Evolutionary conservation across 1,140 invertebrate genomes (phyloP).

Genomic region (Adelges cooleyi): DNA sequence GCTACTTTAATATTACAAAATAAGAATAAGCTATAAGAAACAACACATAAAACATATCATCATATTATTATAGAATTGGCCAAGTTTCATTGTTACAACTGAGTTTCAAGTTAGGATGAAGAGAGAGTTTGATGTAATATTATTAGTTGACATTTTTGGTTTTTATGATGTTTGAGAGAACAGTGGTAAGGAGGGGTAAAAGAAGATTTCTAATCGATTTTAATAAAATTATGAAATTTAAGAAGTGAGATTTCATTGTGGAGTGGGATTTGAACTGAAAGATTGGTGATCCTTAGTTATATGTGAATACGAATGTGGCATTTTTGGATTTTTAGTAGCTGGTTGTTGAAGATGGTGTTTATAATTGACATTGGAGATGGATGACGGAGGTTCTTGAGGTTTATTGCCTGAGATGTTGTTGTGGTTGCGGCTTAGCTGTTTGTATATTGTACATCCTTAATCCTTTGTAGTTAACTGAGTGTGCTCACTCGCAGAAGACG

Average conservation of each 20-base stretch:
- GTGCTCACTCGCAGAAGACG: not conserved
- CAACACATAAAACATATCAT: too few species aligned
- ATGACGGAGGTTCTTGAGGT: not conserved
- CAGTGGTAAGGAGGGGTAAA: not conserved
- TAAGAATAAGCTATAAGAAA: too few species aligned
- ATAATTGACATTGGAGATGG: not conserved
- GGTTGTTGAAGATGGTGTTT: not conserved
- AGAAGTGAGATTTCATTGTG: not conserved
- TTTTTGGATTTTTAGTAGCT: not conserved
- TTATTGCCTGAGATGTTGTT: not conserved
- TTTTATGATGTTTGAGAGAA: not conserved
- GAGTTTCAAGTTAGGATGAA: not conserved
- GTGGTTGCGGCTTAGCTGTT: too few species aligned
- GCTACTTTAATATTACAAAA: too few species aligned
- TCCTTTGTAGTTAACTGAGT: not conserved
- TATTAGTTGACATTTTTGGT: not conserved
- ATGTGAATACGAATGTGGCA: not conserved
- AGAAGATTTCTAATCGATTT: not conserved
- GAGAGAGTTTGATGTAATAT: not conserved
- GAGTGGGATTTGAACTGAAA: not conserved
- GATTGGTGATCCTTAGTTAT: not conserved
- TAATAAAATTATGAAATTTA: not conserved
- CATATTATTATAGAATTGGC: too few species aligned
- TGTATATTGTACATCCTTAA: not conserved
- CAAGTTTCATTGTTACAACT: too few species aligned